These are phyloP conservation scores for Tetranychus truncatus DNA, from an alignment of 2,888 invertebrate genomes.

Conservation along the genomic window DNA sequence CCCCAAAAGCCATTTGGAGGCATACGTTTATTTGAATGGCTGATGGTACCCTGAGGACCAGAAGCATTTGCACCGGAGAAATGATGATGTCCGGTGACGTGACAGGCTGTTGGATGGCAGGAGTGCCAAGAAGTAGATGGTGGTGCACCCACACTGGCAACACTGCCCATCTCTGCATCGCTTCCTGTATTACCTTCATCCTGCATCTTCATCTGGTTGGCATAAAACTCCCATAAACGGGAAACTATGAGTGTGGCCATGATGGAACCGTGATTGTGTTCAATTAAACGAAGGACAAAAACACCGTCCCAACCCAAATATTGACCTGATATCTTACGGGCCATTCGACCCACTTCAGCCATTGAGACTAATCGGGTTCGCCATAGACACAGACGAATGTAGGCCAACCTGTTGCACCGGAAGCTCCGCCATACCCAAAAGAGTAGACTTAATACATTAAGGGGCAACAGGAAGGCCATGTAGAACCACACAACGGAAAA, in stretches of 20 bases:
- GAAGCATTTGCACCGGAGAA: not conserved
- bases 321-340: constrained; percentile 31
- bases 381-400: constrained; percentile 30
- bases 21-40: constrained; percentile 24
- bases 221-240: constrained; percentile 30
- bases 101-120: constrained; percentile 28
- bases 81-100: constrained; percentile 23
- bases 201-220: constrained; percentile 29
- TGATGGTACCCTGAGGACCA: constrained; percentile 15
- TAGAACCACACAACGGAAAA: constrained; percentile 33
- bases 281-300: constrained; percentile 31
- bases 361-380: constrained; percentile 36
- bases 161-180: constrained; percentile 27
- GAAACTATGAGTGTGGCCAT: constrained; percentile 30
- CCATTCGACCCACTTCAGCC: constrained; percentile 32
- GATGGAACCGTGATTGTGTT: constrained; percentile 32
- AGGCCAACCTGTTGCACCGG: constrained; percentile 32
- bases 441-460: constrained; percentile 30
- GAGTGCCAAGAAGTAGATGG: constrained; percentile 29
- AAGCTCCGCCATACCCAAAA: constrained; percentile 30
- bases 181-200: constrained; percentile 25
- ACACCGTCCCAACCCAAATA: constrained; percentile 33
- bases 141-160: constrained; percentile 27
- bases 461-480: constrained; percentile 30
- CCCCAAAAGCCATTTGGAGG: constrained; percentile 29